phyloP scores from a whole-genome alignment of 2,888 invertebrate genomes.

The Melanophora roralis region DNA sequence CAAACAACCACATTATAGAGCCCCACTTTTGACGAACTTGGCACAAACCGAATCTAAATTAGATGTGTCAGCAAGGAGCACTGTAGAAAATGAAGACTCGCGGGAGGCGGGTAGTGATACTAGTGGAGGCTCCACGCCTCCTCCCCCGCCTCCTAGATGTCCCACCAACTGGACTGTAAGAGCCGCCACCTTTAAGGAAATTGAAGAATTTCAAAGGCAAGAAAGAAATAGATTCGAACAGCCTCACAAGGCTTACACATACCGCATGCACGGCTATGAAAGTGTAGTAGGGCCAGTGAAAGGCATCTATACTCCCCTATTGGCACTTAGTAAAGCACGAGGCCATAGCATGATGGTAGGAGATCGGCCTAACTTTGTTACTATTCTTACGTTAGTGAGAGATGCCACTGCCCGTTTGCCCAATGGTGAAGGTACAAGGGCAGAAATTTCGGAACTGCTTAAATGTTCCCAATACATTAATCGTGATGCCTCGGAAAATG shows the following conservation, averaged over 20 bases:
- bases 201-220: slow-evolving; percentile 86
- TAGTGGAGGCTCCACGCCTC: slow-evolving; percentile 66
- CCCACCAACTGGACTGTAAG: slow-evolving; percentile 91
- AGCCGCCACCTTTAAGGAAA: slow-evolving; percentile 86
- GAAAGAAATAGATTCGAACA: slow-evolving; percentile 90
- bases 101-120: slow-evolving; percentile 32
- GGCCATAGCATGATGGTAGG: slow-evolving; percentile 90
- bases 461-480: slow-evolving; percentile 85
- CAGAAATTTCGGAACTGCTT: slow-evolving; percentile 92
- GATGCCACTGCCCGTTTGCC: slow-evolving; percentile 96
- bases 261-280: slow-evolving; percentile 90
- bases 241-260: slow-evolving; percentile 95
- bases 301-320: slow-evolving; percentile 84
- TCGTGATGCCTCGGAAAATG: slow-evolving; percentile 76
- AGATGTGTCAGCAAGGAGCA: slow-evolving; percentile 73
- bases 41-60: slow-evolving; percentile 60
- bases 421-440: slow-evolving; percentile 93
- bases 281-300: slow-evolving; percentile 90
- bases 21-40: background rate
- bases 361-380: slow-evolving; percentile 92
- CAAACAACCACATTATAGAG: slow-evolving; percentile 75
- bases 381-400: slow-evolving; percentile 92
- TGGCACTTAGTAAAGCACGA: slow-evolving; percentile 81
- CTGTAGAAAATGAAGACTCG: slow-evolving; percentile 68
- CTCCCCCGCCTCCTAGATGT: slow-evolving; percentile 81